These are phyloP conservation scores for Catharus minimus DNA, from an alignment of 2,113 vertebrate genomes.

Conservation along the genomic window DNA sequence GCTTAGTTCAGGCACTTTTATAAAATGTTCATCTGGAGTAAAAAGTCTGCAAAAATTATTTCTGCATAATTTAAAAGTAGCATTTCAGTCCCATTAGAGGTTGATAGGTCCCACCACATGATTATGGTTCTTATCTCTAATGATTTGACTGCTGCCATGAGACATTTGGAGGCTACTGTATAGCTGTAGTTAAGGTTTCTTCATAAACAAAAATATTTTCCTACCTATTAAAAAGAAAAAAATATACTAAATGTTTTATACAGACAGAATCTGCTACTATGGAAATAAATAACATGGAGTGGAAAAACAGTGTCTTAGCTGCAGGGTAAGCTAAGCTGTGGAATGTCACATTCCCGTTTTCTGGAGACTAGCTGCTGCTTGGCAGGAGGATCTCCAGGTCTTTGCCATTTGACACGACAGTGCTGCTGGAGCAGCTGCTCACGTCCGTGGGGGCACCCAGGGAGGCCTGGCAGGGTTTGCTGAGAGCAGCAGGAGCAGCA, in stretches of 20 bases:
- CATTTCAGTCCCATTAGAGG: conserved; percentile 53
- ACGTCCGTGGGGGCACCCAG: conserved; percentile 74
- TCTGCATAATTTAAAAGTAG: conserved; percentile 69
- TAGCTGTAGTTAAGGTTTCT: conserved; percentile 67
- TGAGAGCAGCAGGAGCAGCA: conserved; percentile 70
- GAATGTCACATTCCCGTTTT: conserved; percentile 52
- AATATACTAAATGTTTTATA: conserved; percentile 68
- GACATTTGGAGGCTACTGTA: conserved; percentile 60
- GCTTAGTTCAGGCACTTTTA: conserved; percentile 81
- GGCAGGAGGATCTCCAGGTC: conserved; percentile 90
- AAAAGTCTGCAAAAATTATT: conserved; percentile 70
- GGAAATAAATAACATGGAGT: conserved; percentile 82
- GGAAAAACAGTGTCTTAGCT: conserved; percentile 64
- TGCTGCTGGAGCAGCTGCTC: conserved; percentile 78
- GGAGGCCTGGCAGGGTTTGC: conserved; percentile 66
- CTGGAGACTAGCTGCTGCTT: conserved; percentile 78
- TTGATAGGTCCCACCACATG: conserved; percentile 21
- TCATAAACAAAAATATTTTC: conserved; percentile 64
- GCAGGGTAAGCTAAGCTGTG: conserved; percentile 26
- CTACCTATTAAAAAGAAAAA: conserved; percentile 61
- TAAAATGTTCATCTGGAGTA: conserved; percentile 73
- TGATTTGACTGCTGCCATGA: conserved; percentile 28
- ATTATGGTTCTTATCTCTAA: neutral
- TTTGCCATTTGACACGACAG: conserved; percentile 82
- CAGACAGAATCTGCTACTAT: conserved; percentile 70